A percentile compares a stretch with the other conserved stretches of the same genome.
phyloP scores from a whole-genome alignment of 2,797 vertebrate genomes.

The Sebastes jordani region DNA sequence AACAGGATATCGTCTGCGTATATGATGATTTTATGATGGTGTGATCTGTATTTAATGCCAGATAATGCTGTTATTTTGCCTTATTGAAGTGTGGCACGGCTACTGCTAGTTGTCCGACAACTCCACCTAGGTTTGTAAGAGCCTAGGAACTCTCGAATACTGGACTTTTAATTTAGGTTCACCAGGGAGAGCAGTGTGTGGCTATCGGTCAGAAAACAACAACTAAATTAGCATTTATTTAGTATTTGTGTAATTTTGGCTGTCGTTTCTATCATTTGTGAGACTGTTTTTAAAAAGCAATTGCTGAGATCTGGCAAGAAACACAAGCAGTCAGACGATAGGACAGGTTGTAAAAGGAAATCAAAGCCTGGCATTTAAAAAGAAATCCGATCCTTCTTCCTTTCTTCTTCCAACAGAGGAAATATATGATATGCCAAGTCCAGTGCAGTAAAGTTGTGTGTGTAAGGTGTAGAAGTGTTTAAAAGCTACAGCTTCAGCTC shows the following conservation, averaged over 20 bases:
- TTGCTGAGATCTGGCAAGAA: not conserved
- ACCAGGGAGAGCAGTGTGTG: too few relatives aligned
- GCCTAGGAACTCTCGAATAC: too few relatives aligned
- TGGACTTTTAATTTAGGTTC: too few relatives aligned
- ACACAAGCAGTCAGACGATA: not conserved
- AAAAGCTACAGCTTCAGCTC: not conserved
- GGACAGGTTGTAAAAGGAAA: not conserved
- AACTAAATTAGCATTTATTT: too few relatives aligned
- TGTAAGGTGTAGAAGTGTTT: not conserved
- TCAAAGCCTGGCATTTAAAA: not conserved
- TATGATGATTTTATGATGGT: not conserved
- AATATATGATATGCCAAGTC: not conserved
- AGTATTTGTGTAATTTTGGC: not conserved
- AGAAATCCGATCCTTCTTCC: not conserved
- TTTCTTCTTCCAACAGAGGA: not conserved
- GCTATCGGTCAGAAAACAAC: fast-evolving
- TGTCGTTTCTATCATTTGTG: not conserved
- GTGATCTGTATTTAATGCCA: not conserved
- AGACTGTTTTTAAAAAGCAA: not conserved
- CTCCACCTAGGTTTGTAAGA: too few relatives aligned
- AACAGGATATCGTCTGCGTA: not conserved
- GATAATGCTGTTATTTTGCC: not conserved
- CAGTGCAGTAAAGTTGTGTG: not conserved
- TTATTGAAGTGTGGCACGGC: too few relatives aligned
- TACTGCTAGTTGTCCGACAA: too few relatives aligned